Conservation (phyloP, 2,113 vertebrate genomes). For the Chloropsis hardwickii region DNA sequence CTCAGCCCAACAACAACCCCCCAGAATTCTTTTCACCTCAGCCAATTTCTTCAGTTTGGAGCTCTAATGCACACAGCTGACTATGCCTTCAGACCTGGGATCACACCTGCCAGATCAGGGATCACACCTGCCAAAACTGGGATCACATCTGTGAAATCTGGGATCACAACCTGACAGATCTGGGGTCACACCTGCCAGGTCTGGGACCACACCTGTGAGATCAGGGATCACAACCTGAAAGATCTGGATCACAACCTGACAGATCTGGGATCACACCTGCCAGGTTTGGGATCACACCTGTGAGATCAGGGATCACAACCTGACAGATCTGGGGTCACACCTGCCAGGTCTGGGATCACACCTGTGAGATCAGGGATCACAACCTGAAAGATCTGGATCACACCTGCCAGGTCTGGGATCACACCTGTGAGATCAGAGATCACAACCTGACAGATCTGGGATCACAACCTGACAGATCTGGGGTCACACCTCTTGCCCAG, state of each 20-base stretch:
- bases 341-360: too few species aligned
- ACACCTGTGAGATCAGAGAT: not conserved
- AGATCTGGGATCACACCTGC: not conserved
- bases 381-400: not conserved
- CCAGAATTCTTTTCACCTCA: rapidly evolving
- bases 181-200: rapidly evolving
- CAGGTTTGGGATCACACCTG: too few species aligned
- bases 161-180: not conserved
- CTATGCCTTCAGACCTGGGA: not conserved
- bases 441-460: not conserved
- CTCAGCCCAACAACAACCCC: not conserved
- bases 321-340: not conserved
- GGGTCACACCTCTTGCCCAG: not conserved
- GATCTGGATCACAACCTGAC: too few species aligned
- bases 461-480: not conserved
- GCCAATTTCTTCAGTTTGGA: not conserved
- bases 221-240: not conserved
- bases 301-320: rapidly evolving
- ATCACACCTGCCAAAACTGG: not conserved
- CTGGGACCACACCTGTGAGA: not conserved
- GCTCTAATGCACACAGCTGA: not conserved
- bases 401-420: not conserved
- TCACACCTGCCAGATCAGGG: rapidly evolving
- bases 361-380: too few species aligned
- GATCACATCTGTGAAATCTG: rapidly evolving